Percentiles rank a stretch among this genome's conserved stretches.
Evolutionary conservation across 2,888 invertebrate species (phyloP).

Genomic region (Amiota minor): DNA sequence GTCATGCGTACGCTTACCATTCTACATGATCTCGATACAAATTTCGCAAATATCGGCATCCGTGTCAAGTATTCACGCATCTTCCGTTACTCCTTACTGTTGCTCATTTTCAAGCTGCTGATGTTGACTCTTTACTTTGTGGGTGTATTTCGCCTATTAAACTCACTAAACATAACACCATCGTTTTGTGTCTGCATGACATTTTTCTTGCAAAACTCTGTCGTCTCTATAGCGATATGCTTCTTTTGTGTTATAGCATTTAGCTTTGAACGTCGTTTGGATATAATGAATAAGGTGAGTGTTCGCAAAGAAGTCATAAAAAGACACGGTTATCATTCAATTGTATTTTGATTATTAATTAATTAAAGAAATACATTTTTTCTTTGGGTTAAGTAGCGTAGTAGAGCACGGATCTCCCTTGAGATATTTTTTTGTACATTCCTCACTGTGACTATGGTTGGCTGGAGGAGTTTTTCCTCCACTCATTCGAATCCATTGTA

Average conservation of each 20-base stretch:
- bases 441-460: neutral
- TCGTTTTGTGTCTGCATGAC: slow-evolving; percentile 68
- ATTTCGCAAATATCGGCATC: slow-evolving; percentile 66
- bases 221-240: slow-evolving; percentile 69
- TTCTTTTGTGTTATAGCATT: slow-evolving; percentile 68
- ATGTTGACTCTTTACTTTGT: slow-evolving; percentile 65
- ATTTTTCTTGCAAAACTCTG: slow-evolving; percentile 69
- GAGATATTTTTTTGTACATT: neutral
- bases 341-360: neutral
- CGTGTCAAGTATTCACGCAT: slow-evolving; percentile 70
- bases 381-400: neutral
- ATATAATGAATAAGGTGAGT: slow-evolving; percentile 70
- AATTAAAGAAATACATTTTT: neutral
- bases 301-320: neutral
- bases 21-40: slow-evolving; percentile 63
- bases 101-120: slow-evolving; percentile 62
- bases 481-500: slow-evolving; percentile 6
- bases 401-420: neutral
- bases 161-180: slow-evolving; percentile 62
- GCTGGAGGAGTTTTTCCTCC: neutral
- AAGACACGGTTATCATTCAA: no score
- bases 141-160: slow-evolving; percentile 68
- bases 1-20: slow-evolving; percentile 62
- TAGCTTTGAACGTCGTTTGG: slow-evolving; percentile 68
- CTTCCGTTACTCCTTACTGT: slow-evolving; percentile 63